These are phyloP conservation scores for Heliconius nattereri DNA, from an alignment of 1,140 invertebrate species.

Conservation along the genomic window DNA sequence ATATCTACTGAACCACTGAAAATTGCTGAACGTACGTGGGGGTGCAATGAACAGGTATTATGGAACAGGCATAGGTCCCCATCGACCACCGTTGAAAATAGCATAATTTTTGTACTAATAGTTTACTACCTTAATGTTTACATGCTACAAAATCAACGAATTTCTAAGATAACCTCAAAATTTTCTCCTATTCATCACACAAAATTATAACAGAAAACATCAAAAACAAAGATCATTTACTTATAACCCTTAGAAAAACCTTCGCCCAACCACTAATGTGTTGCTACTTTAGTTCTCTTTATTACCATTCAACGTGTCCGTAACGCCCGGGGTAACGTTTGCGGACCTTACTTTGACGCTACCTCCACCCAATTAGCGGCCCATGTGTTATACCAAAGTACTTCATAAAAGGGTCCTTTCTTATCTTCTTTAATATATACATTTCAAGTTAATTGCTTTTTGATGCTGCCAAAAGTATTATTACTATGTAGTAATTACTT, in stretches of 20 bases:
- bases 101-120: no score
- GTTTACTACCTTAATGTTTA: no score
- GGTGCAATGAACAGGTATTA: no score
- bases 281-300: constrained; percentile 8
- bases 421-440: constrained; percentile 4
- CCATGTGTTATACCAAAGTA: constrained; percentile 9
- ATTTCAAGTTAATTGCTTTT: not conserved
- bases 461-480: not conserved
- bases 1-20: no score
- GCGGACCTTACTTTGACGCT: constrained; percentile 12
- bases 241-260: not conserved
- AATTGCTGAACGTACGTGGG: no score
- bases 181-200: not conserved
- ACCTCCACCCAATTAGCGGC: constrained; percentile 14
- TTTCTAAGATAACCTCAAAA: not conserved
- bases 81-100: no score
- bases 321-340: constrained; percentile 12
- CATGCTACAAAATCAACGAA: no score
- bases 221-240: not conserved
- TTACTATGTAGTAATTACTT: not conserved
- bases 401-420: constrained; percentile 8
- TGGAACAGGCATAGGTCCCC: no score
- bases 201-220: not conserved
- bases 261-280: not conserved
- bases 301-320: constrained; percentile 10